Evolutionary conservation across 2,888 invertebrate species (phyloP).

Genomic region (Sphaerophoria rueppellii): DNA sequence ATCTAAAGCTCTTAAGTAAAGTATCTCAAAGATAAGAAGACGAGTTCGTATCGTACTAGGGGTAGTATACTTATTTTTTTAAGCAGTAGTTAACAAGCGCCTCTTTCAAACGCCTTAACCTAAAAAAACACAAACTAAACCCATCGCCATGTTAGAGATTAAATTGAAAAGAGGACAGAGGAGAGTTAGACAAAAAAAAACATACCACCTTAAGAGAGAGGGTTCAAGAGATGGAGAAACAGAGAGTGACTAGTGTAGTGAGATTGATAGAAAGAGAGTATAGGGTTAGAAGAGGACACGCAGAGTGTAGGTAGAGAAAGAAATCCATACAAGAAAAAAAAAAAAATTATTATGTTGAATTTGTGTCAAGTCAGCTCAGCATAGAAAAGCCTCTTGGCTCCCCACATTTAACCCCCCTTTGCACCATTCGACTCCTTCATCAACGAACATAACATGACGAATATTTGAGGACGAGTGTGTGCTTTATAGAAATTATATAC

Average conservation of each 20-base stretch:
- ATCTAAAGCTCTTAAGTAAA: conserved; percentile 53
- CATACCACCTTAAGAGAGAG: background rate
- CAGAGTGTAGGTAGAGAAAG: too few relatives aligned
- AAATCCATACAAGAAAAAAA: background rate
- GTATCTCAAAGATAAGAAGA: conserved; percentile 10
- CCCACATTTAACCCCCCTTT: conserved; percentile 21
- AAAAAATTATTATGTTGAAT: conserved; percentile 57
- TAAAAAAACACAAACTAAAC: conserved; percentile 39
- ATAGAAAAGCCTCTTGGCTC: conserved; percentile 50
- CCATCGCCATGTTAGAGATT: background rate
- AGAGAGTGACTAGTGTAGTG: background rate
- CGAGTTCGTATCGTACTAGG: background rate
- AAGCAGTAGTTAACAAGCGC: conserved; percentile 10
- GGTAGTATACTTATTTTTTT: background rate
- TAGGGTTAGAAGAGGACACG: background rate
- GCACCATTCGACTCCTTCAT: background rate
- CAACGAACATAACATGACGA: background rate
- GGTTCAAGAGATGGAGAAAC: background rate
- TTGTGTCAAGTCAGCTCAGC: conserved; percentile 71
- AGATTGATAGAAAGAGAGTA: background rate
- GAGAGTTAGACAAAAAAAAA: background rate
- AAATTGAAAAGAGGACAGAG: background rate
- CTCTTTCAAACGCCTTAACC: conserved; percentile 45
- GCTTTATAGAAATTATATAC: background rate
- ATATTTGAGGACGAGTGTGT: conserved; percentile 27